phyloP scores from a whole-genome alignment of 1,140 invertebrate genomes.

The Grapholita molesta region DNA sequence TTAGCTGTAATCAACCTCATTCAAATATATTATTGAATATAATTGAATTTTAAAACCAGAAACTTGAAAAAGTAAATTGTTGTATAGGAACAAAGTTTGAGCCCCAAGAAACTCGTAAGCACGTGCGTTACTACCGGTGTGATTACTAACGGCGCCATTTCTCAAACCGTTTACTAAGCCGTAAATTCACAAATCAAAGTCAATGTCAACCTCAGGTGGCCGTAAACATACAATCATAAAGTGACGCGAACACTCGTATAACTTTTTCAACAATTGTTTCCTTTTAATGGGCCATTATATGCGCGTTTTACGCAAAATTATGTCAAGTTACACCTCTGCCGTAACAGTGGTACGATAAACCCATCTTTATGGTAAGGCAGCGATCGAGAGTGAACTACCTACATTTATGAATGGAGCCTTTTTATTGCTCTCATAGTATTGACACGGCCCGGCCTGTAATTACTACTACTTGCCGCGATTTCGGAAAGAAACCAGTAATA shows the following conservation, averaged over 20 bases:
- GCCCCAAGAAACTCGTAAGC: not conserved
- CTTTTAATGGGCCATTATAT: constrained; percentile 76
- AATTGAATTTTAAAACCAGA: too few relatives aligned
- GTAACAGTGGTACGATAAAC: constrained; percentile 70
- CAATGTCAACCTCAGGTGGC: constrained; percentile 72
- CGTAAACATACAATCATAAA: constrained; percentile 74
- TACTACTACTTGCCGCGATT: constrained; percentile 57
- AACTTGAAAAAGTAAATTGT: not conserved
- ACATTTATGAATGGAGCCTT: constrained; percentile 66
- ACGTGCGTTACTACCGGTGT: not conserved
- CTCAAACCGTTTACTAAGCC: constrained; percentile 52
- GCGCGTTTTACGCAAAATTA: constrained; percentile 75
- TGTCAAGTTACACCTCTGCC: constrained; percentile 73
- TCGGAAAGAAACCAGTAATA: constrained; percentile 65
- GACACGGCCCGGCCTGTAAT: constrained; percentile 65
- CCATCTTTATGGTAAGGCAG: constrained; percentile 68
- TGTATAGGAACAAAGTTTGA: not conserved
- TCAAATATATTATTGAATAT: too few relatives aligned
- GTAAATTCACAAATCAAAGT: constrained; percentile 75
- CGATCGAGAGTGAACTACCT: constrained; percentile 68
- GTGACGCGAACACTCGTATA: constrained; percentile 70
- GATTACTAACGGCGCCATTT: constrained; percentile 35
- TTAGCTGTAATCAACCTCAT: too few relatives aligned
- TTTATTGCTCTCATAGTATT: constrained; percentile 69
- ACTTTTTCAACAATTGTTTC: constrained; percentile 78